A percentile compares a stretch with the other conserved stretches of the same genome.
Evolutionary conservation across 2,797 vertebrate species (phyloP).

Genomic region (Protosalanx chinensis): DNA sequence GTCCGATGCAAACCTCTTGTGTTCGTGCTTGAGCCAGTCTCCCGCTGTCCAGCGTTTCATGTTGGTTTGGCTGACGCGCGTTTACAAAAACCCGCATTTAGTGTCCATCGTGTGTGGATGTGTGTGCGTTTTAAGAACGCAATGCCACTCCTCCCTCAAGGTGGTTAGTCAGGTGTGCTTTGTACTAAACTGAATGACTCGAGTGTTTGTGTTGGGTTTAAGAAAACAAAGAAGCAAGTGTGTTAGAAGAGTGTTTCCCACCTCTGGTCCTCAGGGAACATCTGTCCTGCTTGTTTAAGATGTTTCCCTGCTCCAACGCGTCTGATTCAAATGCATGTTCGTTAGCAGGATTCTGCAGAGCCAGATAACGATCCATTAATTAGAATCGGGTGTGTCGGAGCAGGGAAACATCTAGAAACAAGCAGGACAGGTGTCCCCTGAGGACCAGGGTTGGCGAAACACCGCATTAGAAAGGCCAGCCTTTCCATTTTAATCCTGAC

Average conservation of each 20-base stretch:
- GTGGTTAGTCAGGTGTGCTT: conserved; percentile 16
- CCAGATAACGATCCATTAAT: too few relatives aligned
- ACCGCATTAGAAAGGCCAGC: too few relatives aligned
- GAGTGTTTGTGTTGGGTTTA: conserved; percentile 17
- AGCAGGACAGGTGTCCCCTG: too few relatives aligned
- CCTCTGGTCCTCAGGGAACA: too few relatives aligned
- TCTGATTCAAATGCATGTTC: too few relatives aligned
- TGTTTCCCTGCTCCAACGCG: too few relatives aligned
- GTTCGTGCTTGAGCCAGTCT: conserved; percentile 44
- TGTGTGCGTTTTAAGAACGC: conserved; percentile 20
- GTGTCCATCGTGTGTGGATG: conserved; percentile 18
- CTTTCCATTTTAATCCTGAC: conserved; percentile 13
- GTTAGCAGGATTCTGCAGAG: too few relatives aligned
- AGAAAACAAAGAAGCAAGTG: neutral
- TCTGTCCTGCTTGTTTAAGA: too few relatives aligned
- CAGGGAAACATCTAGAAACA: too few relatives aligned
- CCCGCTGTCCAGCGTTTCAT: conserved; percentile 38
- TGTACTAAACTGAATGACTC: conserved; percentile 9
- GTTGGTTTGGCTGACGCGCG: conserved; percentile 38
- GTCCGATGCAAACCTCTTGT: conserved; percentile 12
- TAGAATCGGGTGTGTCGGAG: too few relatives aligned
- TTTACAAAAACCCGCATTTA: conserved; percentile 37
- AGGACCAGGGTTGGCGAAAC: too few relatives aligned
- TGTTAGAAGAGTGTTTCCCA: too few relatives aligned
- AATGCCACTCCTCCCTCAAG: conserved; percentile 11